A percentile compares a stretch with the other conserved stretches of the same genome.
phyloP scores from a whole-genome alignment of 2,113 vertebrate genomes.

The Helogale parvula region DNA sequence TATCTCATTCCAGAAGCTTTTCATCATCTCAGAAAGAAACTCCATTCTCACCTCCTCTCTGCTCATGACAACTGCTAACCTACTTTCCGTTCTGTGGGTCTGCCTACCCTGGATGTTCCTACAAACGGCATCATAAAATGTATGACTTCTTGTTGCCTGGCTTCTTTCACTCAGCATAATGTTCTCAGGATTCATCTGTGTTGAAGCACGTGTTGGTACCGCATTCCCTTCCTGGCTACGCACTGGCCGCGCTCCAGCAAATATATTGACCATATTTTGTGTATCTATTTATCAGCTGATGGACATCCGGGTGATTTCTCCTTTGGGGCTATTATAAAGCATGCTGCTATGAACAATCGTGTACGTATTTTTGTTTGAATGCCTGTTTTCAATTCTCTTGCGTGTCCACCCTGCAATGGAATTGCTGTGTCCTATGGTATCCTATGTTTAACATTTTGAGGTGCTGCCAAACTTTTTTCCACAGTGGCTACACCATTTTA shows the following conservation, averaged over 20 bases:
- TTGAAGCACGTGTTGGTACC: not conserved
- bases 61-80: not conserved
- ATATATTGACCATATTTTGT: not conserved
- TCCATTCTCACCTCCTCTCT: not conserved
- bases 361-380: not conserved
- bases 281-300: not conserved
- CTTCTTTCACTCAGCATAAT: not conserved
- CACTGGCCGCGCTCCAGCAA: not conserved
- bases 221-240: not conserved
- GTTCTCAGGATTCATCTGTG: not conserved
- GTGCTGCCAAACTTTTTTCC: not conserved
- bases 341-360: not conserved
- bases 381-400: not conserved
- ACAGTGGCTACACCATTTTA: not conserved
- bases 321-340: not conserved
- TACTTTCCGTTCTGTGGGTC: not conserved
- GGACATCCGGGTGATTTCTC: not conserved
- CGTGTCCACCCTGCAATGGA: not conserved
- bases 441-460: not conserved
- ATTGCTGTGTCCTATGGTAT: not conserved
- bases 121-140: not conserved
- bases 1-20: not conserved
- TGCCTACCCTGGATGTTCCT: not conserved
- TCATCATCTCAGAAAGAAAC: not conserved
- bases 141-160: not conserved